Percentiles rank a stretch among this genome's conserved stretches.
phyloP scores from a whole-genome alignment of 2,797 vertebrate species.

The Propithecus deckenii region DNA sequence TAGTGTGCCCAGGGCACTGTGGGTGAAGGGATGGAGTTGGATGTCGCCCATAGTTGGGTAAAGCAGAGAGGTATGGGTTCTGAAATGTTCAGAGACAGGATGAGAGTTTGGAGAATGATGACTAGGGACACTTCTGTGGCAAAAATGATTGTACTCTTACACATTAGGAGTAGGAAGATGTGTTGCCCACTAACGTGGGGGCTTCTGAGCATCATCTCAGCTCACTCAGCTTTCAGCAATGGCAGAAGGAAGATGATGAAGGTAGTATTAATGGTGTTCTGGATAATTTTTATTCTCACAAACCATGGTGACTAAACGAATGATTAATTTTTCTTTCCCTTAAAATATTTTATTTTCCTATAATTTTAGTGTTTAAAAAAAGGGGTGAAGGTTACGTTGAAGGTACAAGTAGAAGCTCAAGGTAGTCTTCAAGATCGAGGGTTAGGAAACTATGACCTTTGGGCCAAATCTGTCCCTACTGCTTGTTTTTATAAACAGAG shows the following conservation, averaged over 20 bases:
- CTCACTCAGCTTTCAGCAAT: background rate
- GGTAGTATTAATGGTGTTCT: background rate
- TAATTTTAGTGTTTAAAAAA: background rate
- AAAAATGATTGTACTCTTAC: background rate
- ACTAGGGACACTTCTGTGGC: background rate
- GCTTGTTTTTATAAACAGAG: background rate
- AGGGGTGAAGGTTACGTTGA: background rate
- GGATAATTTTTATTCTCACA: slow-evolving; percentile 25
- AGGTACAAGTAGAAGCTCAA: background rate
- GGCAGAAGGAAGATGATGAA: background rate
- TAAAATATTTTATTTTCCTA: background rate
- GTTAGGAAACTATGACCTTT: background rate
- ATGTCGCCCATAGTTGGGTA: background rate
- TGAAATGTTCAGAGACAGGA: background rate
- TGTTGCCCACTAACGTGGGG: background rate
- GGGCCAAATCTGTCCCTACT: background rate
- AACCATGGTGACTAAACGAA: background rate
- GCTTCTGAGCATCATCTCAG: background rate
- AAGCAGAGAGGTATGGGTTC: slow-evolving; percentile 2
- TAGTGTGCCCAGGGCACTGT: background rate
- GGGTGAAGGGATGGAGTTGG: background rate
- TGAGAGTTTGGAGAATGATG: background rate
- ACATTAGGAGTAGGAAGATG: background rate
- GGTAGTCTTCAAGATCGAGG: background rate
- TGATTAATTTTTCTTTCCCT: background rate